Percentiles rank a stretch among this genome's conserved stretches.
Evolutionary conservation across 1,140 invertebrate genomes (phyloP).

Genomic region (Metaphire vulgaris): DNA sequence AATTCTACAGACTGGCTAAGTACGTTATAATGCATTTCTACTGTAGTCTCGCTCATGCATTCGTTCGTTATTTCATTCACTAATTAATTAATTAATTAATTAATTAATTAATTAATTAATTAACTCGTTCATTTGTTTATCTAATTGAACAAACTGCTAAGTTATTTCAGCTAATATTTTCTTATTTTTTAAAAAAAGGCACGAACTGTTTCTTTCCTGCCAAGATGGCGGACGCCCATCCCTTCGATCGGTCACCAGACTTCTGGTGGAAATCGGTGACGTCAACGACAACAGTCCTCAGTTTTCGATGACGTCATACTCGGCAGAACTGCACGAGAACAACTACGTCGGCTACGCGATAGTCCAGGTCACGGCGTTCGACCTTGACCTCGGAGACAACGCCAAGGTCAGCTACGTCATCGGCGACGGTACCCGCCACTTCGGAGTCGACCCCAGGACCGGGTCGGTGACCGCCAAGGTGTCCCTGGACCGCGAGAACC

Average conservation of each 20-base stretch:
- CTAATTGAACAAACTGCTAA: too few relatives aligned
- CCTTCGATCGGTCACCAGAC: constrained; percentile 55
- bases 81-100: too few relatives aligned
- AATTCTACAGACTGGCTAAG: too few relatives aligned
- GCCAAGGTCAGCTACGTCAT: constrained; percentile 54
- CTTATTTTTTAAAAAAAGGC: too few relatives aligned
- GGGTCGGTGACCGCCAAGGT: constrained; percentile 59
- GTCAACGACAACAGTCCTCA: constrained; percentile 86
- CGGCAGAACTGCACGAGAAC: constrained; percentile 50
- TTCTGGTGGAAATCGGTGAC: constrained; percentile 74
- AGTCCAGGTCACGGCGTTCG: constrained; percentile 35
- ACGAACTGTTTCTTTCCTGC: too few relatives aligned
- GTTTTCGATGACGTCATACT: constrained; percentile 74
- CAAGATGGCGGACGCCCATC: too few relatives aligned
- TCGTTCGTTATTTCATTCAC: too few relatives aligned
- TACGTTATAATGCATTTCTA: too few relatives aligned
- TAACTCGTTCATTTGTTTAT: too few relatives aligned
- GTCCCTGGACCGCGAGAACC: constrained; percentile 82
- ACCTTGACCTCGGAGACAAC: constrained; percentile 50
- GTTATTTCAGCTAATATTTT: too few relatives aligned
- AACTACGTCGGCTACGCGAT: constrained; percentile 18
- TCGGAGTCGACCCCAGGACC: neutral
- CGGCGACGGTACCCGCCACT: constrained; percentile 39
- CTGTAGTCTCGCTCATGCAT: too few relatives aligned
- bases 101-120: too few relatives aligned